A percentile compares a stretch with the other conserved stretches of the same genome.
phyloP scores from a whole-genome alignment of 1,140 invertebrate species.

The Neodiprion pinetum region DNA sequence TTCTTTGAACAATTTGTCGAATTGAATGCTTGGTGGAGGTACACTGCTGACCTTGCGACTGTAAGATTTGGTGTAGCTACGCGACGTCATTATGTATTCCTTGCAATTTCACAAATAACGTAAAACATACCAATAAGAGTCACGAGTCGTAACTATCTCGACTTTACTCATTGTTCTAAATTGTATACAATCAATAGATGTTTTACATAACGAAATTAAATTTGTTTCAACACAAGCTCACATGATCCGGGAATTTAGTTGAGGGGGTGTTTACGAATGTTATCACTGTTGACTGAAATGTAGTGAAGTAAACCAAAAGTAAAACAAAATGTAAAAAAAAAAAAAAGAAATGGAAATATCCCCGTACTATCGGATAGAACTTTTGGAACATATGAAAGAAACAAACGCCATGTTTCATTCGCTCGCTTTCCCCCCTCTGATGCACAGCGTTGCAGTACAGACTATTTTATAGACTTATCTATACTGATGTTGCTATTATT shows the following conservation, averaged over 20 bases:
- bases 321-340: not conserved
- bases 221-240: not conserved
- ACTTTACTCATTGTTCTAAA: not conserved
- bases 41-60: conserved; percentile 61
- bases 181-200: not conserved
- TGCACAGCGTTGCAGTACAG: conserved; percentile 36
- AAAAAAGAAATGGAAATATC: not conserved
- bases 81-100: conserved; percentile 60
- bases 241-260: no score
- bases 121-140: conserved; percentile 40
- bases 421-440: conserved; percentile 35
- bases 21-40: conserved; percentile 70
- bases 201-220: not conserved
- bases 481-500: conserved; percentile 15
- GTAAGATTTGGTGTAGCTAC: conserved; percentile 66
- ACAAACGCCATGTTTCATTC: conserved; percentile 59
- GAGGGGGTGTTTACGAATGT: not conserved
- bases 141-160: conserved; percentile 19
- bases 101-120: conserved; percentile 30
- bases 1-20: conserved; percentile 82
- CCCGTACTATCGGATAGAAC: conserved; percentile 24
- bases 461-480: conserved; percentile 29
- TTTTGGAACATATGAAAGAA: conserved; percentile 46
- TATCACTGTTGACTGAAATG: not conserved
- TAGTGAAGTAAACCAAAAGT: not conserved